These are phyloP conservation scores for Ctenopoma kingsleyae DNA, from an alignment of 2,797 vertebrate species.

Conservation along the genomic window DNA sequence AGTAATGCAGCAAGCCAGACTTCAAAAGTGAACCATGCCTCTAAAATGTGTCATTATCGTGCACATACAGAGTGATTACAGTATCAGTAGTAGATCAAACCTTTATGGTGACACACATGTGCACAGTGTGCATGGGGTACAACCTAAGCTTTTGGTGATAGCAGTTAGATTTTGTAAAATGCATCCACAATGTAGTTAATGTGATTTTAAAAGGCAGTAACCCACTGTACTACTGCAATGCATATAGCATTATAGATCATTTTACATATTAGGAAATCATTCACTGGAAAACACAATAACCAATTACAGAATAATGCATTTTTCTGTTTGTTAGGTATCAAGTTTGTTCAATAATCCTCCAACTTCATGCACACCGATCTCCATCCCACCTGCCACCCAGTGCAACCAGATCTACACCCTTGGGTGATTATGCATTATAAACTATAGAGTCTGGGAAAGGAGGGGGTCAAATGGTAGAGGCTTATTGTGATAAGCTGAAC, in stretches of 20 bases:
- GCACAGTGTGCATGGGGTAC: not conserved
- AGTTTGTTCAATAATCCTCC: too few relatives aligned
- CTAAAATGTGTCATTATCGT: slow-evolving; percentile 28
- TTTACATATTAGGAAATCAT: too few relatives aligned
- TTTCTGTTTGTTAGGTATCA: too few relatives aligned
- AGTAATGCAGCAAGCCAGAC: not conserved
- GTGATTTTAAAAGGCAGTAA: not conserved
- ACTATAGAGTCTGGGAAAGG: slow-evolving; percentile 28
- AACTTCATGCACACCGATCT: too few relatives aligned
- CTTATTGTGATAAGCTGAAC: slow-evolving; percentile 81
- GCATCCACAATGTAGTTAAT: not conserved
- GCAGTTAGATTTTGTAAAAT: not conserved
- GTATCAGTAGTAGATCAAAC: slow-evolving; percentile 8
- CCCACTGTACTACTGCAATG: not conserved
- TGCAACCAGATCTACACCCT: too few relatives aligned
- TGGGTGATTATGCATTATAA: slow-evolving; percentile 30
- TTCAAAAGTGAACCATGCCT: slow-evolving; percentile 28
- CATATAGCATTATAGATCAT: too few relatives aligned
- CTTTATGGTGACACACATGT: slow-evolving; percentile 12
- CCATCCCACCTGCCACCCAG: too few relatives aligned
- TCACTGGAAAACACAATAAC: too few relatives aligned
- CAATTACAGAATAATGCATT: too few relatives aligned
- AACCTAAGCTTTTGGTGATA: not conserved
- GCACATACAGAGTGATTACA: slow-evolving; percentile 23
- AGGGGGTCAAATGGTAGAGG: slow-evolving; percentile 69